Evolutionary conservation across 2,888 invertebrate species (phyloP).

Genomic region (Acronicta aceris): DNA sequence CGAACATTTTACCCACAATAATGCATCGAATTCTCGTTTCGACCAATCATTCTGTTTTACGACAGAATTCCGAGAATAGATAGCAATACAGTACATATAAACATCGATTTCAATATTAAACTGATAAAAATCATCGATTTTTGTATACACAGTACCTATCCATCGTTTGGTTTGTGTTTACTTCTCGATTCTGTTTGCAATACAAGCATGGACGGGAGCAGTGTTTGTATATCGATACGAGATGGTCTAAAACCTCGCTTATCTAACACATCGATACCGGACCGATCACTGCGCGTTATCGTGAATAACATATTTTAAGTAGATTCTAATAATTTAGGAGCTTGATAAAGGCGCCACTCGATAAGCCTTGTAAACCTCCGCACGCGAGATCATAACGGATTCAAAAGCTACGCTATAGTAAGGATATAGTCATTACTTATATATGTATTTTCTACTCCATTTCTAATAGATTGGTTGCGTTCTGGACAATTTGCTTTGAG

Average conservation of each 20-base stretch:
- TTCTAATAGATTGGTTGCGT: too few relatives aligned
- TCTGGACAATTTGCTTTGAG: too few relatives aligned
- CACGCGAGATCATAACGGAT: slow-evolving; percentile 19
- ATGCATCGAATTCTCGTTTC: slow-evolving; percentile 39
- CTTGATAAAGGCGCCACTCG: slow-evolving; percentile 65
- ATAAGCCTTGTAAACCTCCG: slow-evolving; percentile 44
- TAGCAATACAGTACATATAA: slow-evolving; percentile 22
- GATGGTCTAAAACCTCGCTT: slow-evolving; percentile 58
- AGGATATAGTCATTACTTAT: background rate
- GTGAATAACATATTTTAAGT: slow-evolving; percentile 61
- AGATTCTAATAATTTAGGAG: slow-evolving; percentile 65
- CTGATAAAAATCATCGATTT: slow-evolving; percentile 48
- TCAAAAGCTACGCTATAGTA: slow-evolving; percentile 3
- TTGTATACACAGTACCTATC: slow-evolving; percentile 33
- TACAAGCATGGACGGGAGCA: slow-evolving; percentile 57
- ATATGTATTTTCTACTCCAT: too few relatives aligned
- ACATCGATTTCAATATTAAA: slow-evolving; percentile 53
- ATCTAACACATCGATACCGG: slow-evolving; percentile 53
- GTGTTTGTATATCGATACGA: slow-evolving; percentile 66
- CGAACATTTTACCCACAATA: slow-evolving; percentile 39
- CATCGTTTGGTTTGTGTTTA: slow-evolving; percentile 42
- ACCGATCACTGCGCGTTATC: slow-evolving; percentile 60
- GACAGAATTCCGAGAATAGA: slow-evolving; percentile 50
- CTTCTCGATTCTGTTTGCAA: slow-evolving; percentile 51
- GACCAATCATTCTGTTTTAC: slow-evolving; percentile 48